Evolutionary conservation across 1,140 invertebrate genomes (phyloP), one percentile per base, ranked within the genome.

Genomic region (Scaptomyza pallida): DNA sequence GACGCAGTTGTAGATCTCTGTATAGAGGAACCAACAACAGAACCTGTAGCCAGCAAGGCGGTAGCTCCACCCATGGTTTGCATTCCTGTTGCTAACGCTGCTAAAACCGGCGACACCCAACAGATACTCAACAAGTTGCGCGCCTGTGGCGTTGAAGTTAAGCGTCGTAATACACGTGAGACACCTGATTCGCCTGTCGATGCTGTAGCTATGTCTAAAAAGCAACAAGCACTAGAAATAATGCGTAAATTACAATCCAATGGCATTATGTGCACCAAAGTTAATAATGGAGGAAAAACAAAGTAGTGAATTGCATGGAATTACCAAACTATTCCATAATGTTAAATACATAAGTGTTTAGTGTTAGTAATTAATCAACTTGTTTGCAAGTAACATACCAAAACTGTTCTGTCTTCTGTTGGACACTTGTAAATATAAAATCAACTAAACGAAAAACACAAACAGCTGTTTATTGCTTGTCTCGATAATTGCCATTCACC

Each of bases 191-290:
- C 8, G 17, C 3, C 12, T 0, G 4, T 0, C 1, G 59, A 59
- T 17, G 23, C 57, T 10, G 10, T 3, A 0, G 43, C 37, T 19
- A 30, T 43, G 9, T 47, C 12, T 12, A 72, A 79, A 45, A 75
- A 72, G 3, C 61, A 74, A 48, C 47, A 71, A 10, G 69, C 88
- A 5, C 60, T 89, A 1, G 88, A 83, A n/a, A 88, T 89, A 3
- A 72, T 89, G 68, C 76, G 71, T 0, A 90, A 90, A 35, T 41
- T 90, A 15, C 82, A 90, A 54, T 90, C 88, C 0, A 90, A 90
- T 35, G 88, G 88, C 2, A 88, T 90, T 5, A 68, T 75, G 44
- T 88, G 89, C 44, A 89, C 89, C 51, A 83, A 90, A 69, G 62
- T 89, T 3, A 75, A 63, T 19, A 62, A 37, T 21, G 16, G 3